phyloP scores from a whole-genome alignment of 92 coral and sea anemone genomes.

The Porites rus region DNA sequence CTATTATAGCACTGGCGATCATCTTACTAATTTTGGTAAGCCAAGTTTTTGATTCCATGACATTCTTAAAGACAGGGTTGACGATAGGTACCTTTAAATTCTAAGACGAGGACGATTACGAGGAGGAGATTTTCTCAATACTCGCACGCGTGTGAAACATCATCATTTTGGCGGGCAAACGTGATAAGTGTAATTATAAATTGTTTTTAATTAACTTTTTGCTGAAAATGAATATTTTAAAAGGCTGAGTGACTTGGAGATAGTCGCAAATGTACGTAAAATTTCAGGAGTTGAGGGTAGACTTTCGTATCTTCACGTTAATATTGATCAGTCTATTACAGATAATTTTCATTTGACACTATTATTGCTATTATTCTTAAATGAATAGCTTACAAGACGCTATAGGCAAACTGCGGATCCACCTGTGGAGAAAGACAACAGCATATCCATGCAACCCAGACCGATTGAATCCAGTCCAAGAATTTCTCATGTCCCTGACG shows the following conservation, averaged over 20 bases:
- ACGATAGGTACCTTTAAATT: too few relatives aligned
- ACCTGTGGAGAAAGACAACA: not conserved
- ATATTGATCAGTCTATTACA: too few relatives aligned
- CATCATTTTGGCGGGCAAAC: too few relatives aligned
- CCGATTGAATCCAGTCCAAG: not conserved
- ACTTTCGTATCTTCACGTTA: too few relatives aligned
- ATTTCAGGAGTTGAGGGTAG: too few relatives aligned
- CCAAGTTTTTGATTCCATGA: too few relatives aligned
- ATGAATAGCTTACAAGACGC: not conserved
- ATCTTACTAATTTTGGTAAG: conserved; percentile 1
- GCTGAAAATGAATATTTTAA: not conserved
- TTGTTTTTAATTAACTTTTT: not conserved
- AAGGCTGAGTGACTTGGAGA: not conserved
- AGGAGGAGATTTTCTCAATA: too few relatives aligned
- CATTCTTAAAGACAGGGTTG: too few relatives aligned
- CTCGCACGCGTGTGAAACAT: too few relatives aligned
- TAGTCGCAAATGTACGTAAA: not conserved
- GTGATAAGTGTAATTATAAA: not conserved
- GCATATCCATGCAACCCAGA: not conserved
- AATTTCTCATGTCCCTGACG: not conserved
- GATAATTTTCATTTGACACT: too few relatives aligned
- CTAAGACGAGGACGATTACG: too few relatives aligned
- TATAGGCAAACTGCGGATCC: not conserved
- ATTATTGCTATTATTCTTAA: too few relatives aligned
- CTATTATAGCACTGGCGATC: not conserved